A percentile compares a stretch with the other conserved stretches of the same genome.
phyloP scores from a whole-genome alignment of 2,113 vertebrate genomes.

The Calyptommatus sinebrachiatus region DNA sequence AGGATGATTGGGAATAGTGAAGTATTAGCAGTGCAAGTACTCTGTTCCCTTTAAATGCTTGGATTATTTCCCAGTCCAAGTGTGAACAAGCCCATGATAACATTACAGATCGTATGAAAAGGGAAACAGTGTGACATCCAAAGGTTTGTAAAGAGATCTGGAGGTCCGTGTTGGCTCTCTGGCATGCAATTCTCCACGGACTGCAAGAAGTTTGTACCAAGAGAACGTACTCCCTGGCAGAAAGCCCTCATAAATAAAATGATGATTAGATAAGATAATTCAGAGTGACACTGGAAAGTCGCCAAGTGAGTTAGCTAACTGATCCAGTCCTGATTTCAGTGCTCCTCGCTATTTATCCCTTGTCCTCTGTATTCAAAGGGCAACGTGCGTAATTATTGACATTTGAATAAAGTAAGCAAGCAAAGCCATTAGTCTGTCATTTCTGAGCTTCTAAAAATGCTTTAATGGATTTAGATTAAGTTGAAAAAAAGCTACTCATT shows the following conservation, averaged over 20 bases:
- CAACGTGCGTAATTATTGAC: slow-evolving; percentile 37
- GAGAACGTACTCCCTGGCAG: slow-evolving; percentile 1
- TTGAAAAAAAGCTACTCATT: neutral
- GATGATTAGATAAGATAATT: neutral
- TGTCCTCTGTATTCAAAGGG: neutral
- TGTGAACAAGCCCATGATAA: too few relatives aligned
- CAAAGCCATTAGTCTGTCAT: slow-evolving; percentile 39
- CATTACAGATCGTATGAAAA: too few relatives aligned
- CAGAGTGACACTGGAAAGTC: neutral
- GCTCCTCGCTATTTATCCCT: neutral
- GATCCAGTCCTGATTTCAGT: neutral
- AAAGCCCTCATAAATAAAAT: neutral
- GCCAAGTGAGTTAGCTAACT: neutral
- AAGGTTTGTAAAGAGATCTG: neutral
- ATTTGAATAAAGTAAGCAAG: slow-evolving; percentile 36
- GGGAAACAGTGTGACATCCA: neutral
- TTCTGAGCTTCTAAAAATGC: slow-evolving; percentile 24
- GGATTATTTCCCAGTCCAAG: too few relatives aligned
- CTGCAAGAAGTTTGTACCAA: neutral
- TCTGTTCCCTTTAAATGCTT: too few relatives aligned
- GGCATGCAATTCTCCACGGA: neutral
- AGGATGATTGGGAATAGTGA: too few relatives aligned
- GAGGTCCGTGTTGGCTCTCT: neutral
- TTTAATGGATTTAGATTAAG: slow-evolving; percentile 32
- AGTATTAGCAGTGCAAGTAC: too few relatives aligned